phyloP scores from a whole-genome alignment of 64 coral and sea anemone genomes.

The Catalaphyllia jardinei region DNA sequence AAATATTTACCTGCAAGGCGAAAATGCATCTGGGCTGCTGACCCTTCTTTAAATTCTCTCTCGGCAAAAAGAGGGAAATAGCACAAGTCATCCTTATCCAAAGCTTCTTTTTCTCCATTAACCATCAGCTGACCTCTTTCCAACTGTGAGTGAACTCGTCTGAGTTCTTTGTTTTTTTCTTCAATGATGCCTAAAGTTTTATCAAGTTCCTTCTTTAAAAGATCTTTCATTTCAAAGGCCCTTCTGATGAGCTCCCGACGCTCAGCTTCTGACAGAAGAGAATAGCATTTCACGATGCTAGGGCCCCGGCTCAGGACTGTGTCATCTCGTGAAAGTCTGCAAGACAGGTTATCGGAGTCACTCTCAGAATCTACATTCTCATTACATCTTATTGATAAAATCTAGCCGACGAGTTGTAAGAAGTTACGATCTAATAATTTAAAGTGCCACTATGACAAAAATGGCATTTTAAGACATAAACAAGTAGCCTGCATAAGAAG shows the following conservation, averaged over 20 bases:
- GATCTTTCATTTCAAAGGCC: constrained; percentile 91
- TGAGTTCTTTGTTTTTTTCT: constrained; percentile 76
- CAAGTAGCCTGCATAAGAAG: too few relatives aligned
- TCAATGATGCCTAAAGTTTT: constrained; percentile 71
- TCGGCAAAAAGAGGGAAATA: constrained; percentile 86
- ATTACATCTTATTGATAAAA: too few relatives aligned
- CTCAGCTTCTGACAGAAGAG: constrained; percentile 71
- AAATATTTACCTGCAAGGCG: constrained; percentile 71
- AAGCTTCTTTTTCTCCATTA: constrained; percentile 66
- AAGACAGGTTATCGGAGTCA: not conserved
- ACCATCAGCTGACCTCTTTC: constrained; percentile 71
- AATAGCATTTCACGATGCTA: constrained; percentile 80
- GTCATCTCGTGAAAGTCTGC: constrained; percentile 63
- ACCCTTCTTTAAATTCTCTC: constrained; percentile 74
- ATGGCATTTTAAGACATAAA: too few relatives aligned
- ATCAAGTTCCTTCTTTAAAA: constrained; percentile 76
- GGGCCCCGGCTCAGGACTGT: constrained; percentile 83
- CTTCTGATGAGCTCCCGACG: constrained; percentile 78
- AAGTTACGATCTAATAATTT: too few relatives aligned
- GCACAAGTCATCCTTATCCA: constrained; percentile 69
- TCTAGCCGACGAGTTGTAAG: too few relatives aligned
- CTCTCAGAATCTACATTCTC: not conserved
- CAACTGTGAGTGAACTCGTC: constrained; percentile 59
- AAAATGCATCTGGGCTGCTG: constrained; percentile 88
- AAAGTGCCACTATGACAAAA: too few relatives aligned